Evolutionary conservation across 1,140 invertebrate genomes (phyloP), one percentile per base, ranked within the genome.

Genomic region (Chrysomallon squamiferum): DNA sequence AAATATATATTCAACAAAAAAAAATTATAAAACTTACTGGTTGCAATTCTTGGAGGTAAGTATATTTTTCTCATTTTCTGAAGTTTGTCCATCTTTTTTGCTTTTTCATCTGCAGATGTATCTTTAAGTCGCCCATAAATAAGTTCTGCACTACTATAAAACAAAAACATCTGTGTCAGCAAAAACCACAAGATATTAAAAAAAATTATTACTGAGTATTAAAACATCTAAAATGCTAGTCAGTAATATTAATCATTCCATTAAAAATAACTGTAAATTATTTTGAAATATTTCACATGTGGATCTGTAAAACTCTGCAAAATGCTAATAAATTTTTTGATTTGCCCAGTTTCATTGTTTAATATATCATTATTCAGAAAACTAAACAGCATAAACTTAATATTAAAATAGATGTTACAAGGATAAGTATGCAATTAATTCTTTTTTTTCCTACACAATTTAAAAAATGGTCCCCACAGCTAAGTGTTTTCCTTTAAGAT

Each of bases 11-110:
- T 59, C n/a, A 32, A 33, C n/a, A 33, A 38, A 35, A 38, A 33
- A 54, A 32, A 29, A 32, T 60, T 29, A 27, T 22, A 54, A 4
- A 43, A 67, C 73, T 66, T 69, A 75, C 73, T 69, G 25, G 78
- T 71, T 41, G 79, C 74, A 20, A 76, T 68, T 70, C 78, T 66
- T 20, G 77, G 74, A 20, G 79, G 79, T 6, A 82, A 66, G 62
- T 84, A 84, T 45, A 84, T 81, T 68, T 81, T 81, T 65, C 75
- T 82, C 80, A 84, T 84, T 68, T 68, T 76, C 52, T 77, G 69
- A 6, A 83, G 66, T 57, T 70, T 68, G 13, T 73, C 77, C 29
- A 84, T 54, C 38, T 80, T 81, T 22, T 73, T 69, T 58, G 69
- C 76, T 64, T 76, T 80, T 49, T 76, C 76, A 58, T 76, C 71